Evolutionary conservation across 2,113 vertebrate species (phyloP).

Genomic region (Planiliza haematocheilus): DNA sequence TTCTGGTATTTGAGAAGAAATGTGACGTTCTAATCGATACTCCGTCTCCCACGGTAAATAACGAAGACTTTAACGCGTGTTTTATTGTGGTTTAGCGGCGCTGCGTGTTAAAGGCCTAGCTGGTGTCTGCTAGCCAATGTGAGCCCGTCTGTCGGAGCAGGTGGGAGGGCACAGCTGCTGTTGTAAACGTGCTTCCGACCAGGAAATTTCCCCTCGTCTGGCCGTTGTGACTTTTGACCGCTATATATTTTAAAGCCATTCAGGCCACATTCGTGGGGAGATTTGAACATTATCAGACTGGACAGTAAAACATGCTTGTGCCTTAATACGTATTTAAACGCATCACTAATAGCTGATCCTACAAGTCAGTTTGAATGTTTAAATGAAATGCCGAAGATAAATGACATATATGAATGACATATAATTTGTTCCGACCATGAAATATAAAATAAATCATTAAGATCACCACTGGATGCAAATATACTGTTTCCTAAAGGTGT

Average conservation of each 20-base stretch:
- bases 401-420: too few species aligned
- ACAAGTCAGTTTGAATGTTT: too few species aligned
- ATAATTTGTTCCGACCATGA: too few species aligned
- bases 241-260: rapidly evolving
- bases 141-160: slow-evolving; percentile 59
- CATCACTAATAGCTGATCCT: too few species aligned
- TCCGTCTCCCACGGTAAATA: rapidly evolving
- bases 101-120: slow-evolving; percentile 77
- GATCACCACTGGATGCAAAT: too few species aligned
- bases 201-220: slow-evolving; percentile 24
- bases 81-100: slow-evolving; percentile 34
- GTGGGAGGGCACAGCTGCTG: slow-evolving; percentile 79
- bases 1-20: background rate
- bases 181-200: slow-evolving; percentile 66
- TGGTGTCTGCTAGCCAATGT: slow-evolving; percentile 56
- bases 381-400: too few species aligned
- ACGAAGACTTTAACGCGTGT: background rate
- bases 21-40: background rate
- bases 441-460: too few species aligned
- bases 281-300: background rate
- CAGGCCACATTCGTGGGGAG: too few species aligned
- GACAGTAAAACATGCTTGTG: background rate
- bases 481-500: too few species aligned
- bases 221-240: background rate
- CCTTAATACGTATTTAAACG: background rate